Evolutionary conservation across 1,140 invertebrate genomes (phyloP), one percentile per base, ranked within the genome.

Genomic region (Hyposmocoma kahamanoa): DNA sequence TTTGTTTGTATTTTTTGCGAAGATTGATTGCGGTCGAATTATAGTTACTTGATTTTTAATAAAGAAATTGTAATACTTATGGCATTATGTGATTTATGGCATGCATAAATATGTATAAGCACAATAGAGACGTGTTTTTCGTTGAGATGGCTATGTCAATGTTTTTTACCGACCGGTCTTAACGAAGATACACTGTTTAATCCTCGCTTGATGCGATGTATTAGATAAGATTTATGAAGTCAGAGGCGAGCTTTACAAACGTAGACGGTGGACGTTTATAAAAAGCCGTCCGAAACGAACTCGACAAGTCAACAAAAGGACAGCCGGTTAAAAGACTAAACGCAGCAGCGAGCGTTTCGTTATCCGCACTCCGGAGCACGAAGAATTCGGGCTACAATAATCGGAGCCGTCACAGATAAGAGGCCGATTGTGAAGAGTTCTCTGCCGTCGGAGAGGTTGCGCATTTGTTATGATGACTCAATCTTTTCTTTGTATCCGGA

Each of bases 401-500:
- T 81, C 62, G 61, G 36, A 63, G 59, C 72, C 72, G 70, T 78
- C 75, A 79, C 68, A 79, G 77, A 83, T 83, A 83, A 83, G 69
- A 72, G 62, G 62, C 62, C 69, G 74, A 83, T 80, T 84, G 75
- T 84, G 52, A 59, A 63, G 61, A 79, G 73, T 78, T 74, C 68
- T 57, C 53, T 69, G 71, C 63, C 67, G 64, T 67, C 60, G 32
- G 58, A 68, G 62, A 61, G 61, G 62, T 56, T 64, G 63, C 64
- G 67, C 71, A 82, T 84, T 82, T 84, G 76, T 82, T 82, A 72
- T 79, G 80, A 84, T 84, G 77, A 82, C 72, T 82, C 74, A 75
- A 82, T 84, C 58, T 72, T 84, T 84, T 72, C 76, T 82, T 84
- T 82, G 71, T 81, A 45, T 51, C 49, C 49, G 26, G 53, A 63